Evolutionary conservation across 2,113 vertebrate genomes (phyloP).

Genomic region (Gasterosteus nipponicus): DNA sequence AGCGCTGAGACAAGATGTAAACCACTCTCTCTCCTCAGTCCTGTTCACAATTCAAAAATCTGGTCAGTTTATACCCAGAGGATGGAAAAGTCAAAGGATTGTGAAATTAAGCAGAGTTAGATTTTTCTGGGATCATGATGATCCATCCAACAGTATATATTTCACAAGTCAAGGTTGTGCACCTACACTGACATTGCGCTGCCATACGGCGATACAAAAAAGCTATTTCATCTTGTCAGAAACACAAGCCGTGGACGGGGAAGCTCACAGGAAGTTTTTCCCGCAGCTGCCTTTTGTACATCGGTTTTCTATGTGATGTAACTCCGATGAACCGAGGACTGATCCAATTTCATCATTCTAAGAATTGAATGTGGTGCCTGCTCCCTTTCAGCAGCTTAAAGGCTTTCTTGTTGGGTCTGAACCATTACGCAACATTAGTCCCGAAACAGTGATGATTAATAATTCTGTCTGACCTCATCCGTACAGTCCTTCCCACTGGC

Average conservation of each 20-base stretch:
- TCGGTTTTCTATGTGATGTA: conserved; percentile 16
- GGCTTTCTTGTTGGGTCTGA: conserved; percentile 2
- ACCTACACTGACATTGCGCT: not conserved
- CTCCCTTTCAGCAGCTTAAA: conserved; percentile 6
- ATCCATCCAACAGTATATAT: not conserved
- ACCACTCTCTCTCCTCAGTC: conserved; percentile 10
- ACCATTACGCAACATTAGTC: not conserved
- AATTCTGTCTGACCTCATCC: conserved; percentile 34
- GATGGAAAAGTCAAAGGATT: not conserved
- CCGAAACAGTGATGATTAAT: conserved; percentile 28
- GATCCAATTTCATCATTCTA: conserved; percentile 16
- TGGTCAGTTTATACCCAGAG: not conserved
- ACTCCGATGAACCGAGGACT: conserved; percentile 25
- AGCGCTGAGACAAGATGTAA: conserved; percentile 45
- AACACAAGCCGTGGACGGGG: not conserved
- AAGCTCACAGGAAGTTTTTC: conserved; percentile 10
- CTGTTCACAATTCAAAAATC: not conserved
- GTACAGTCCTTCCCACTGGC: conserved; percentile 5
- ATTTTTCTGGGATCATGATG: not conserved
- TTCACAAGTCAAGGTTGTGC: not conserved
- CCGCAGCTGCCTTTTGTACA: conserved; percentile 14
- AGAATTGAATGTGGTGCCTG: not conserved
- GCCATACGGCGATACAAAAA: not conserved
- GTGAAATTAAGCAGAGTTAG: not conserved
- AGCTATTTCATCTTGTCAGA: not conserved